A percentile compares a stretch with the other conserved stretches of the same genome.
Conservation (phyloP, 2,113 vertebrate genomes). For the Brienomyrus longianalis region DNA sequence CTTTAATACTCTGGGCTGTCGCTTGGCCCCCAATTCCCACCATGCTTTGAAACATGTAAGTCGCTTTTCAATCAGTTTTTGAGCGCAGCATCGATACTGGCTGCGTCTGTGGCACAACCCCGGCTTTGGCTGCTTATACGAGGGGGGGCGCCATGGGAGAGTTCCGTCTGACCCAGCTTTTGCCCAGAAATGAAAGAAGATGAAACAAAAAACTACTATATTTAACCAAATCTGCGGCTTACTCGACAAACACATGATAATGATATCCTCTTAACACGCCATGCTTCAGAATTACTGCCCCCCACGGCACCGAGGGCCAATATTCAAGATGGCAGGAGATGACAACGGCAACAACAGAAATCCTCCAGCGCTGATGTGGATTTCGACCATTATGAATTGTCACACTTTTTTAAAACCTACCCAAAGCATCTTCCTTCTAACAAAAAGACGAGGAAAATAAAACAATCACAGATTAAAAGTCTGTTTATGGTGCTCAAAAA, state of each 20-base stretch:
- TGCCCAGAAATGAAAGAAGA: constrained; percentile 57
- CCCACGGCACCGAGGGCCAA: constrained; percentile 47
- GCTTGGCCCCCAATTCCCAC: constrained; percentile 67
- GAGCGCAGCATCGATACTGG: constrained; percentile 67
- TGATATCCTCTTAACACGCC: constrained; percentile 68
- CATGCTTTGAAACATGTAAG: constrained; percentile 73
- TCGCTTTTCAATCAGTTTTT: constrained; percentile 67
- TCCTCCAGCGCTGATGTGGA: neutral
- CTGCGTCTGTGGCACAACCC: constrained; percentile 58
- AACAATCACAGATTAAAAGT: constrained; percentile 16
- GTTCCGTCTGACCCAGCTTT: constrained; percentile 66
- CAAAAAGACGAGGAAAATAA: constrained; percentile 1
- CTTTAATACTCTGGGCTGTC: constrained; percentile 62
- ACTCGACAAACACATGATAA: constrained; percentile 63
- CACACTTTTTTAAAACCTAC: neutral
- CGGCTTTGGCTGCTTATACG: constrained; percentile 61
- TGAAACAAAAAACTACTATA: constrained; percentile 58
- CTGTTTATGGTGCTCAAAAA: neutral
- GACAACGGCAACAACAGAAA: constrained; percentile 33
- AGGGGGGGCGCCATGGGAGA: constrained; percentile 58
- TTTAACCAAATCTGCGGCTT: constrained; percentile 72
- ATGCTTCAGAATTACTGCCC: constrained; percentile 57
- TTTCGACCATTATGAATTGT: constrained; percentile 7
- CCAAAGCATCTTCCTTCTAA: constrained; percentile 6
- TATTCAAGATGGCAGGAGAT: constrained; percentile 50